Evolutionary conservation across 2,888 invertebrate genomes (phyloP).

Genomic region (Amblyteles armatorius): DNA sequence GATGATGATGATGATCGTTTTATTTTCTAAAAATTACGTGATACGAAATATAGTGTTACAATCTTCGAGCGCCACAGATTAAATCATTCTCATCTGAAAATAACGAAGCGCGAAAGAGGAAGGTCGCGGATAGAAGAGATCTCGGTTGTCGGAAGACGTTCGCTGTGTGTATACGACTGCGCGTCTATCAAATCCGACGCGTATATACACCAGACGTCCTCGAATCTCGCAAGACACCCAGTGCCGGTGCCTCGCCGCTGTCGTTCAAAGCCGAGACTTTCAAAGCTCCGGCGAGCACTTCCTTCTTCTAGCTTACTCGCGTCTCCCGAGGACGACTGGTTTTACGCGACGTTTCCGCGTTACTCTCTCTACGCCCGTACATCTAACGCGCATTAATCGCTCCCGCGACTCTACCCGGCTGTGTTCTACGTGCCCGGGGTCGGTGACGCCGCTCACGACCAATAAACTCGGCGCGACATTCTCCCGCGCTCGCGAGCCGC

Average conservation of each 20-base stretch:
- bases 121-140: constrained; percentile 26
- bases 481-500: background rate
- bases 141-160: constrained; percentile 24
- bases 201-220: constrained; percentile 60
- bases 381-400: constrained; percentile 4
- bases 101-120: constrained; percentile 20
- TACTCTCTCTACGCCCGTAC: constrained; percentile 38
- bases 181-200: constrained; percentile 9
- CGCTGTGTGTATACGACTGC: background rate
- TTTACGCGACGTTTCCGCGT: constrained; percentile 75
- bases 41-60: background rate
- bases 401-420: background rate
- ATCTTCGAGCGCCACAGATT: background rate
- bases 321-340: constrained; percentile 76
- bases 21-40: too few relatives aligned
- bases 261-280: constrained; percentile 56
- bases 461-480: constrained; percentile 49
- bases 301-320: constrained; percentile 55
- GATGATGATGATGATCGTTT: too few relatives aligned
- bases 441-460: constrained; percentile 47
- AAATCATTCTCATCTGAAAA: background rate
- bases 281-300: constrained; percentile 53
- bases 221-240: constrained; percentile 19
- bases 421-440: constrained; percentile 41
- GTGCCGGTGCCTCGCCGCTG: constrained; percentile 13